Percentiles rank a stretch among this genome's conserved stretches.
Conservation (phyloP, 2,797 vertebrate species). For the Philypnodon macrostomus region DNA sequence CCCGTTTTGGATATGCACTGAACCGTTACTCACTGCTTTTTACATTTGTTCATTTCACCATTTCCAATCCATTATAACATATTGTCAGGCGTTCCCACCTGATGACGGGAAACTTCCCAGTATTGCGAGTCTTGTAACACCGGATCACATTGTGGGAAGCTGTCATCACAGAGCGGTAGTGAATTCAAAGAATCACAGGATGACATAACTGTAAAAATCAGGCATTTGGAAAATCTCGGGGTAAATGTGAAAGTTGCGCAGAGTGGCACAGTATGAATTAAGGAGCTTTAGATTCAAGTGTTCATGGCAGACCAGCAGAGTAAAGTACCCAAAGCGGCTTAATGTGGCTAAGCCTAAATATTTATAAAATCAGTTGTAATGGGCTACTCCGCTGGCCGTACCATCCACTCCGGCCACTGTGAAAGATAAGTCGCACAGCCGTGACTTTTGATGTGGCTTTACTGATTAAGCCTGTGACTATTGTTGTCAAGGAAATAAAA, state of each 20-base stretch:
- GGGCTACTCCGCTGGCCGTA: constrained; percentile 80
- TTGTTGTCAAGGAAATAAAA: constrained; percentile 15
- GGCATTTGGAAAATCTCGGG: constrained; percentile 69
- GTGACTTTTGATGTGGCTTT: constrained; percentile 35
- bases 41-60: constrained; percentile 49
- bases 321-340: constrained; percentile 90
- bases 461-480: background rate
- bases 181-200: constrained; percentile 42
- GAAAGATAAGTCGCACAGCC: constrained; percentile 43
- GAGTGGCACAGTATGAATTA: constrained; percentile 86
- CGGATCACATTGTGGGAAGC: constrained; percentile 28
- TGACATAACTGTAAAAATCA: constrained; percentile 66
- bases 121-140: constrained; percentile 33
- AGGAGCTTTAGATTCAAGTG: constrained; percentile 86
- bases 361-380: constrained; percentile 84
- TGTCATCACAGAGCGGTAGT: constrained; percentile 24
- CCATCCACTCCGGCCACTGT: constrained; percentile 69
- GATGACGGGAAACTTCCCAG: constrained; percentile 42
- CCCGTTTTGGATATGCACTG: constrained; percentile 54
- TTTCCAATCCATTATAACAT: constrained; percentile 62
- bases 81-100: constrained; percentile 60
- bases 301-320: constrained; percentile 82
- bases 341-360: constrained; percentile 83
- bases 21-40: constrained; percentile 46
- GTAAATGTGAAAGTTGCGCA: constrained; percentile 76